These are phyloP conservation scores for Chydorus sphaericus DNA, from an alignment of 2,888 invertebrate species.

Conservation along the genomic window DNA sequence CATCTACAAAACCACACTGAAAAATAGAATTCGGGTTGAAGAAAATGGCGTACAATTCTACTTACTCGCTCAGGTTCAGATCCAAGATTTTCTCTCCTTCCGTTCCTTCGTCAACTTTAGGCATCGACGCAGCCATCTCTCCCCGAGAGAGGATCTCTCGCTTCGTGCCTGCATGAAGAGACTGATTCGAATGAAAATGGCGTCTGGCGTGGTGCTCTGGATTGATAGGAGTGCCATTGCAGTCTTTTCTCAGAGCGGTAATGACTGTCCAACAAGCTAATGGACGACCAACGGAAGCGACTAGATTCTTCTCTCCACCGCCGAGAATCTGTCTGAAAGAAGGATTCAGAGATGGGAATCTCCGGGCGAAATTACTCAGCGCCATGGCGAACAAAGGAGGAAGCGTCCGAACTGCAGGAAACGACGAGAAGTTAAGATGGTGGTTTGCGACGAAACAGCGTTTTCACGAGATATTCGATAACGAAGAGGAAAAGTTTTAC, in stretches of 20 bases:
- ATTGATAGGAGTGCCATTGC: background rate
- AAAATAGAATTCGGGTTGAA: background rate
- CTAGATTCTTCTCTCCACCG: no score
- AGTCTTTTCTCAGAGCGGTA: background rate
- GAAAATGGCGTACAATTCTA: constrained; percentile 7
- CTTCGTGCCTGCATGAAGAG: background rate
- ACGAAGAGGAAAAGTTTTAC: no score
- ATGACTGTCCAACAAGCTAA: no score
- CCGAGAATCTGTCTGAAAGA: no score
- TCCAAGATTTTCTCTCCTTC: constrained; percentile 55
- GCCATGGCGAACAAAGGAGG: background rate
- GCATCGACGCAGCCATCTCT: constrained; percentile 26
- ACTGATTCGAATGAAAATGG: constrained; percentile 8
- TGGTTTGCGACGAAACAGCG: background rate
- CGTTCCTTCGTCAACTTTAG: constrained; percentile 53
- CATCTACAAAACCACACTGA: no score
- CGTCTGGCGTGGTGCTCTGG: background rate
- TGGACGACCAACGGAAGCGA: no score
- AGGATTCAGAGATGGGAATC: no score
- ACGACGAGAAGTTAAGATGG: constrained; percentile 1
- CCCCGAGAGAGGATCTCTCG: constrained; percentile 26
- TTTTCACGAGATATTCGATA: background rate
- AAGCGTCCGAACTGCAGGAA: background rate
- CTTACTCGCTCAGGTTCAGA: constrained; percentile 45
- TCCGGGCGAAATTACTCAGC: background rate